A percentile compares a stretch with the other conserved stretches of the same genome.
Conservation (phyloP, 2,113 vertebrate species). For the Brienomyrus longianalis region DNA sequence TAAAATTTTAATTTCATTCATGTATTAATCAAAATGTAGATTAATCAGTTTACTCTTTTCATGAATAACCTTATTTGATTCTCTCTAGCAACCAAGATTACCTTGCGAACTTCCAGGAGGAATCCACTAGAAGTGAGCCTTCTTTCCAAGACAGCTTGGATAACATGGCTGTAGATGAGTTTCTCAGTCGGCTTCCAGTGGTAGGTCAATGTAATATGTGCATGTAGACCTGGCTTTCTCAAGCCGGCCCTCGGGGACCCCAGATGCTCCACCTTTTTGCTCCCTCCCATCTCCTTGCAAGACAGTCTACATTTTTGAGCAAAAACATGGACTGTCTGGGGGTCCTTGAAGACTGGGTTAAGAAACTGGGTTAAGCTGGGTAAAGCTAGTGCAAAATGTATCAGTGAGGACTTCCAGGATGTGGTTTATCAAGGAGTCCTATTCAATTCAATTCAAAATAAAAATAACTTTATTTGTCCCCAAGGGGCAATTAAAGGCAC, state of each 20-base stretch:
- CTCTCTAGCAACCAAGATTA: conserved; percentile 57
- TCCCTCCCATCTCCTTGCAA: neutral
- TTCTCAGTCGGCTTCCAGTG: conserved; percentile 54
- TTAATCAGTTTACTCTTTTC: neutral
- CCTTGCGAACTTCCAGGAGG: conserved; percentile 51
- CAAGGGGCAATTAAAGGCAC: no score
- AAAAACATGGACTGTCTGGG: no score
- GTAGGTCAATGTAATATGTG: conserved; percentile 44
- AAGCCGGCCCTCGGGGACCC: neutral
- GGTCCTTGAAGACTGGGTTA: no score
- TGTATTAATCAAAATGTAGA: neutral
- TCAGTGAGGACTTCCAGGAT: neutral
- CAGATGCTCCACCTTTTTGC: neutral
- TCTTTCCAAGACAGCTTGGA: conserved; percentile 60
- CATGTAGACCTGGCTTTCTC: neutral
- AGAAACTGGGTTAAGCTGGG: no score
- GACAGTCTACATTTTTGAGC: neutral
- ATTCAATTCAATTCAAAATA: no score
- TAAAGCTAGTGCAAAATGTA: neutral
- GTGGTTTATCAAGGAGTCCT: neutral
- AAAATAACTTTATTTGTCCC: no score
- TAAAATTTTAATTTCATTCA: neutral
- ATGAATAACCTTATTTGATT: neutral
- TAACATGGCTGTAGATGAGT: conserved; percentile 47
- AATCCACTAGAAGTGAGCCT: conserved; percentile 53